Conservation (phyloP, 2,113 vertebrate genomes). For the Acanthisitta chloris region DNA sequence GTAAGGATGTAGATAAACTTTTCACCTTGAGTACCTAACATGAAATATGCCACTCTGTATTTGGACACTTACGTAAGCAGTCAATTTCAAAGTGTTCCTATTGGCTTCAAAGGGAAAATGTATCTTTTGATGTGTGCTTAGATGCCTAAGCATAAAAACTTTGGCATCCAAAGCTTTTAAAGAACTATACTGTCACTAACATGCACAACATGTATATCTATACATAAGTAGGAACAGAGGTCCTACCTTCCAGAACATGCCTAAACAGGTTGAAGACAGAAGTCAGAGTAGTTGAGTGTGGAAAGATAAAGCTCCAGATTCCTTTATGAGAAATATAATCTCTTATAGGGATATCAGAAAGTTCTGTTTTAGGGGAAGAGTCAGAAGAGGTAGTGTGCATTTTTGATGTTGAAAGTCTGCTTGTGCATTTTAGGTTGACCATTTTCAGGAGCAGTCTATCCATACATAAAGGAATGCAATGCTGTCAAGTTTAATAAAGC, state of each 20-base stretch:
- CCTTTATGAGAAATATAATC: neutral
- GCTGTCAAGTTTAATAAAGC: neutral
- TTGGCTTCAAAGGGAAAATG: neutral
- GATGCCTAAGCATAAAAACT: neutral
- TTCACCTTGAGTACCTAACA: neutral
- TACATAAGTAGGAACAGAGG: neutral
- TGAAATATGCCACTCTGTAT: rapidly evolving
- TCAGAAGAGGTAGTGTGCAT: neutral
- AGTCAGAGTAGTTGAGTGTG: neutral
- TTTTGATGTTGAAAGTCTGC: neutral
- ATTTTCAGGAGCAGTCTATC: neutral
- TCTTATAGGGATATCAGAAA: neutral
- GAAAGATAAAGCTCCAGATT: neutral
- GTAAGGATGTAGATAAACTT: neutral
- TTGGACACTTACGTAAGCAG: neutral
- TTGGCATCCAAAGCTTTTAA: neutral
- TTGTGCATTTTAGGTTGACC: neutral
- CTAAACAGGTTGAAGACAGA: neutral
- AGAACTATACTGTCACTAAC: neutral
- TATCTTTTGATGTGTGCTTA: conserved; percentile 15
- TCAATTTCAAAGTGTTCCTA: neutral
- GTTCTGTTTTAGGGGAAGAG: neutral
- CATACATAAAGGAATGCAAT: neutral
- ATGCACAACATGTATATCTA: neutral
- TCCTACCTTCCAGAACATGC: neutral